Base-by-base conservation (phyloP, 2,888 invertebrate genomes). In the Hololepta plana region DNA sequence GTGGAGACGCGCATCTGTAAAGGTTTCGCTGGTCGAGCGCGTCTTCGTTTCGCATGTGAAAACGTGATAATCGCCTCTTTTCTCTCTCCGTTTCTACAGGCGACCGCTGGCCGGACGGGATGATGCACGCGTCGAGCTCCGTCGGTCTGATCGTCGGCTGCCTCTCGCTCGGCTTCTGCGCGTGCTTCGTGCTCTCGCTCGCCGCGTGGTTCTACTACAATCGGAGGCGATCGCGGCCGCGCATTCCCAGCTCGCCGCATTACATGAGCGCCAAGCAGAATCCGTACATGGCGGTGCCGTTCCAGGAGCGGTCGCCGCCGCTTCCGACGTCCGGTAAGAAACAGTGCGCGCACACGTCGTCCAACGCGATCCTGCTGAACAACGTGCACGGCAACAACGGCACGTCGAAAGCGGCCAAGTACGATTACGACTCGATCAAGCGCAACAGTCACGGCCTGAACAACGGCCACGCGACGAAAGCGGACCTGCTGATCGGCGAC, bases 261-360 rank as follows among this genome's bases (percentile, higher is more conserved):
- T 85, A 82, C 46, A 79, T 77, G 39, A 71, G 76, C 14, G 64
- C 74, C 1, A 80, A 79, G 44, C 79, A 77, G 44, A 84, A 84
- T 49, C 75, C 80, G 35, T 84, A 84, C 51, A 79, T 81, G 33
- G 73, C 80, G 12, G 72, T 84, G 21, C 84, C 84, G 1, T 57
- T 81, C 32, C 77, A 76, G 47, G 81, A 82, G 51, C 72, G 76
- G 44, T 62, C 66, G 36, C n/a, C n/a, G n/a, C n/a, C n/a, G n/a
- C n/a, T n/a, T n/a, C n/a, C n/a, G n/a, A n/a, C n/a, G n/a, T 47
- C 56, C 8, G 36, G 33, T 23, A 46, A 46, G 26, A 44, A 46
- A 28, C 40, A 40, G 19, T 45, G 32, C 41, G 54, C 57, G 38
- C 55, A 41, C 44, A 55, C 54, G 10, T 54, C 58, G 11, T n/a